Conservation (phyloP, 2,888 invertebrate species). For the Chrysomela aeneicollis region DNA sequence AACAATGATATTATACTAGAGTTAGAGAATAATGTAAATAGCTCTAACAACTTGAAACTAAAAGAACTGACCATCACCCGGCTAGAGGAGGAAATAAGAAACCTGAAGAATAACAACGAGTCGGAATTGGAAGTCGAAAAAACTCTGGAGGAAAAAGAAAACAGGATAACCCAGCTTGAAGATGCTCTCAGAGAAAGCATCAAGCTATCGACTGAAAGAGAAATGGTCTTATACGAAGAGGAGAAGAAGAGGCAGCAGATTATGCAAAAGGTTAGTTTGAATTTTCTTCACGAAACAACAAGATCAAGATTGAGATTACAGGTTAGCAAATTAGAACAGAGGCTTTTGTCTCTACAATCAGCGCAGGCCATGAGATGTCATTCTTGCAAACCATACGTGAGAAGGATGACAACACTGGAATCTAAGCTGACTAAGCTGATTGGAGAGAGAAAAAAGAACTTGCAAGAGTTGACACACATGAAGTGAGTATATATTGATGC, state of each 20-base stretch:
- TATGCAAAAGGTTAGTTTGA: conserved; percentile 68
- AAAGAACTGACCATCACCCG: conserved; percentile 19
- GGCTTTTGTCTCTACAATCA: conserved; percentile 73
- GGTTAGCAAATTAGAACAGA: conserved; percentile 76
- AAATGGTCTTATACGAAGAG: conserved; percentile 71
- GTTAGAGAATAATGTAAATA: conserved; percentile 43
- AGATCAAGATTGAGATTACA: conserved; percentile 53
- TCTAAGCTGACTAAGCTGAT: conserved; percentile 67
- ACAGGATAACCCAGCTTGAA: conserved; percentile 78
- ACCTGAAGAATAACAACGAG: conserved; percentile 58
- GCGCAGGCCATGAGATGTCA: conserved; percentile 74
- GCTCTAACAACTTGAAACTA: conserved; percentile 36
- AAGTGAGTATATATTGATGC: conserved; percentile 69
- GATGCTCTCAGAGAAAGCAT: conserved; percentile 85
- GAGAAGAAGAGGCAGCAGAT: conserved; percentile 71
- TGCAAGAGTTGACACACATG: conserved; percentile 80
- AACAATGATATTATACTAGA: conserved; percentile 46
- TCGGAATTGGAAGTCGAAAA: conserved; percentile 38
- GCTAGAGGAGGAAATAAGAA: conserved; percentile 38
- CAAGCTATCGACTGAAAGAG: conserved; percentile 73
- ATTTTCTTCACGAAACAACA: background rate
- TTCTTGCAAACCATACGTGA: conserved; percentile 71
- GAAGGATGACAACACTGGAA: conserved; percentile 72
- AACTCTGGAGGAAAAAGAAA: conserved; percentile 65
- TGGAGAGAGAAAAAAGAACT: conserved; percentile 70